Percentiles rank a stretch among this genome's conserved stretches.
phyloP scores from a whole-genome alignment of 92 coral and sea anemone genomes.

The Diadumene lineata region DNA sequence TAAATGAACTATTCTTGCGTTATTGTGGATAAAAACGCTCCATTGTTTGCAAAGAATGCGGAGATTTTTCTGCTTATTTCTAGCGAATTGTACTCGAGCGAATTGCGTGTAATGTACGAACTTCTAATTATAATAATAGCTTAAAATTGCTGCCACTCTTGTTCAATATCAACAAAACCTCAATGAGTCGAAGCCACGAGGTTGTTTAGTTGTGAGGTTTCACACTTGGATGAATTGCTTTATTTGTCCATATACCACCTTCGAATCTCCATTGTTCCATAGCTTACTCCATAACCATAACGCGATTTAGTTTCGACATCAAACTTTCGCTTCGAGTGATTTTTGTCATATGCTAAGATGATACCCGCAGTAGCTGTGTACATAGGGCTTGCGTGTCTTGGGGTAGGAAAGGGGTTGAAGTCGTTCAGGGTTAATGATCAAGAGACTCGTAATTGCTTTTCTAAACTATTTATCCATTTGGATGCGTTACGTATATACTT shows the following conservation, averaged over 20 bases:
- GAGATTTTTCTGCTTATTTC: conserved; percentile 7
- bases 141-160: conserved; percentile 14
- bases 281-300: background rate
- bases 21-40: background rate
- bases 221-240: conserved; percentile 14
- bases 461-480: background rate
- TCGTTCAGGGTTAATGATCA: conserved; percentile 24
- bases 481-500: no score
- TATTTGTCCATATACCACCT: conserved; percentile 8
- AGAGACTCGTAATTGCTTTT: conserved; percentile 21
- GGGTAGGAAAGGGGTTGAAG: conserved; percentile 1
- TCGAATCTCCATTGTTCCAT: background rate
- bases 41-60: conserved; percentile 4
- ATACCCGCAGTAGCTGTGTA: background rate
- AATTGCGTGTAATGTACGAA: conserved; percentile 32
- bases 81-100: conserved; percentile 10
- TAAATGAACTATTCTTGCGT: background rate
- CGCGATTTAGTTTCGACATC: background rate
- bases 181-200: conserved; percentile 20
- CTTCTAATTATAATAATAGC: conserved; percentile 39
- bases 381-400: conserved; percentile 16
- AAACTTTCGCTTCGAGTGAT: conserved; percentile 3
- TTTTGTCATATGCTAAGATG: background rate
- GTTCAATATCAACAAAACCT: conserved; percentile 24
- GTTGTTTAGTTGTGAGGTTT: conserved; percentile 1